Evolutionary conservation across 2,888 invertebrate genomes (phyloP).

Genomic region (Lasioglossum morio): DNA sequence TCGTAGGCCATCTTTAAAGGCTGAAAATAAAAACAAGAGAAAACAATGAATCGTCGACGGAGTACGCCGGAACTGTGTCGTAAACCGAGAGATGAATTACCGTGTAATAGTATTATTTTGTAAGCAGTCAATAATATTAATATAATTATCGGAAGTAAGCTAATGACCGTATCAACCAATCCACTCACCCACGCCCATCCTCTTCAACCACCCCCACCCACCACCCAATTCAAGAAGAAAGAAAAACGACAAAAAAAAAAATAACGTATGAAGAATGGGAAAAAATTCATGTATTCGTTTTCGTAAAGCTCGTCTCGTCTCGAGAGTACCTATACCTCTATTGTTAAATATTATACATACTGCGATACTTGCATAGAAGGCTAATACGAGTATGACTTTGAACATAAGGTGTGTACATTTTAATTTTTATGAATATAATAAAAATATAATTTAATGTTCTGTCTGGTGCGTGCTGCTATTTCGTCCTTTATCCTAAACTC

Average conservation of each 20-base stretch:
- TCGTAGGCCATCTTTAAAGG: constrained; percentile 58
- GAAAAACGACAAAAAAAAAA: not conserved
- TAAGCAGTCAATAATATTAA: constrained; percentile 75
- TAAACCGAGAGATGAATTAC: constrained; percentile 65
- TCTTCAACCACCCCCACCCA: not conserved
- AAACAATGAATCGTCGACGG: constrained; percentile 34
- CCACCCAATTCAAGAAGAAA: not conserved
- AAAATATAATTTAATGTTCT: constrained; percentile 77
- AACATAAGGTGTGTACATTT: constrained; percentile 75
- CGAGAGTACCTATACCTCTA: constrained; percentile 70
- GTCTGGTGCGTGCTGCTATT: constrained; percentile 38
- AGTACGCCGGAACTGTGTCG: constrained; percentile 62
- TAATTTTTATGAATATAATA: constrained; percentile 78
- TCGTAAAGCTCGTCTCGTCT: constrained; percentile 69
- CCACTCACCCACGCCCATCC: constrained; percentile 10
- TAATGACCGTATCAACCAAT: constrained; percentile 53
- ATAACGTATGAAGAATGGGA: constrained; percentile 10
- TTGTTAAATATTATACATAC: constrained; percentile 74
- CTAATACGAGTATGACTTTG: constrained; percentile 67
- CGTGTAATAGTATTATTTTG: constrained; percentile 74
- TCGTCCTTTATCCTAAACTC: not conserved
- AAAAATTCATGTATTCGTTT: constrained; percentile 64
- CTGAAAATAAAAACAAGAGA: constrained; percentile 24
- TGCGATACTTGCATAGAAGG: constrained; percentile 70
- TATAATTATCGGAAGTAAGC: constrained; percentile 59